Conservation (phyloP, 2,113 vertebrate species). For the Aleadryas rufinucha region DNA sequence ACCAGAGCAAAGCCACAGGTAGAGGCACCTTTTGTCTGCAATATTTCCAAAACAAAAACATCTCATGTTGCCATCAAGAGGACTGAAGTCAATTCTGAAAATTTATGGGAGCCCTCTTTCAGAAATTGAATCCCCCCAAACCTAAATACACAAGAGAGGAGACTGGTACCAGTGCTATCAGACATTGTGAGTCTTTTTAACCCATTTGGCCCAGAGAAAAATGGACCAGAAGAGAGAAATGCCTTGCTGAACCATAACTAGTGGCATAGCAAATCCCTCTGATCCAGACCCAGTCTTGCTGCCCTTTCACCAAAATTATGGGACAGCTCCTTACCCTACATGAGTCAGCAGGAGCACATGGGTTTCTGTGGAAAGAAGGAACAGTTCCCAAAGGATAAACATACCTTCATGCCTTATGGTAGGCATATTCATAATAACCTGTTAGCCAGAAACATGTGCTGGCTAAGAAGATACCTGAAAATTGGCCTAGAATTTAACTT, state of each 20-base stretch:
- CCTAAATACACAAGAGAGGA: background rate
- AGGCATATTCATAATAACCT: background rate
- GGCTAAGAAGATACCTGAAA: background rate
- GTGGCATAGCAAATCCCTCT: background rate
- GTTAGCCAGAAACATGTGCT: background rate
- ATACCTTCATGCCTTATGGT: background rate
- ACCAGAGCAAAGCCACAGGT: background rate
- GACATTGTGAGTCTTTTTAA: background rate
- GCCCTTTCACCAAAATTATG: background rate
- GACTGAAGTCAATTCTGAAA: background rate
- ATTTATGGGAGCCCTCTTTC: background rate
- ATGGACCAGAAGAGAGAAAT: background rate
- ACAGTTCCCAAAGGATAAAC: accelerated
- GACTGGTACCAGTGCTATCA: background rate
- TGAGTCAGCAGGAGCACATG: background rate
- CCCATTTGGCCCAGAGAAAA: background rate
- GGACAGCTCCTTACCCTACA: accelerated
- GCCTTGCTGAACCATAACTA: background rate
- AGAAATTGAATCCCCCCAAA: background rate
- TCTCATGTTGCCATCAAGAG: background rate
- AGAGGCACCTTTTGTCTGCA: background rate
- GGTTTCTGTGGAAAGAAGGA: background rate
- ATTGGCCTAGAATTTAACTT: background rate
- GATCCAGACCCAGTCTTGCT: background rate
- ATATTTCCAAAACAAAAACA: background rate